These are phyloP conservation scores for Agapetus fuscipes DNA, from an alignment of 2,888 invertebrate species.

Conservation along the genomic window DNA sequence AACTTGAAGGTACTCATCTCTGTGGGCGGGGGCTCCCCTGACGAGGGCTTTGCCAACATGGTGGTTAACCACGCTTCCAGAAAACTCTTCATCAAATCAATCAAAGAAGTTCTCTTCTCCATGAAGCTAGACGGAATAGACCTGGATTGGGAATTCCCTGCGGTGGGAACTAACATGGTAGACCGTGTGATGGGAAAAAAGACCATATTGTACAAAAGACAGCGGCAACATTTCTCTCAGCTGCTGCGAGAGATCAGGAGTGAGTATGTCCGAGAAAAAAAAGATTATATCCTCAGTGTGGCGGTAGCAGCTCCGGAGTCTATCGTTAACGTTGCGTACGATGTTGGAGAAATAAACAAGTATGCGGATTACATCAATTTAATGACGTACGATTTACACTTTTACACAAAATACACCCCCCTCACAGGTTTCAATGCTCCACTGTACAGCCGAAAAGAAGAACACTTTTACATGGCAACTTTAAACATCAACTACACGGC, in stretches of 20 bases:
- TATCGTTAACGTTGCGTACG: slow-evolving; percentile 68
- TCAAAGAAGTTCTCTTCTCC: slow-evolving; percentile 42
- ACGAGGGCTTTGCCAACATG: slow-evolving; percentile 61
- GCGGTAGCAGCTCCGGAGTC: slow-evolving; percentile 73
- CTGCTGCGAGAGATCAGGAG: slow-evolving; percentile 61
- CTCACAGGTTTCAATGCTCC: slow-evolving; percentile 82
- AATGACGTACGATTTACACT: slow-evolving; percentile 91
- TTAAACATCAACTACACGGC: slow-evolving; percentile 77
- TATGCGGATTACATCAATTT: slow-evolving; percentile 79
- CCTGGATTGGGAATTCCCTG: slow-evolving; percentile 85
- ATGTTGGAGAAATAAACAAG: slow-evolving; percentile 65
- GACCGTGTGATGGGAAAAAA: neutral
- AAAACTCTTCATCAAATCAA: slow-evolving; percentile 50
- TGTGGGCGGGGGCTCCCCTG: slow-evolving; percentile 54
- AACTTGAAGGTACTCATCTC: slow-evolving; percentile 68
- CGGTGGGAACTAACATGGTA: slow-evolving; percentile 31
- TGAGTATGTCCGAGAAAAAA: slow-evolving; percentile 51
- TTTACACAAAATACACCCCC: slow-evolving; percentile 63
- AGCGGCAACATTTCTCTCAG: slow-evolving; percentile 65
- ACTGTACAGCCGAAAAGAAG: slow-evolving; percentile 50
- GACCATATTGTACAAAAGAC: slow-evolving; percentile 26
- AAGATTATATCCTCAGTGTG: slow-evolving; percentile 55
- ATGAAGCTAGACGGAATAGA: slow-evolving; percentile 61
- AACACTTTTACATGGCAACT: slow-evolving; percentile 55
- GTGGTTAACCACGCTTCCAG: slow-evolving; percentile 59